A percentile compares a stretch with the other conserved stretches of the same genome.
Conservation (phyloP, 2,113 vertebrate species). For the Jacana jacana region DNA sequence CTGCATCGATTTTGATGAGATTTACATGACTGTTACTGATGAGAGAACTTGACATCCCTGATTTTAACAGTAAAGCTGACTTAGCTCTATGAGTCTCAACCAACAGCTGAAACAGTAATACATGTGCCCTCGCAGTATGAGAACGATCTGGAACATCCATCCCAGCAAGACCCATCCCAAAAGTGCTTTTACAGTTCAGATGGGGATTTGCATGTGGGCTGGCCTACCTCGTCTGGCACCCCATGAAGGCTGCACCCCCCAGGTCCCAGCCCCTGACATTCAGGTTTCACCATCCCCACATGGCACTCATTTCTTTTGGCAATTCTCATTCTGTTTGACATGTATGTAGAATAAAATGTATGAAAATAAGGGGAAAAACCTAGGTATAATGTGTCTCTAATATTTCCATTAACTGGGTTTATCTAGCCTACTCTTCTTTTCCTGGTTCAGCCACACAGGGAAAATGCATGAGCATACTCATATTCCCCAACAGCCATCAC, state of each 20-base stretch:
- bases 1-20: neutral
- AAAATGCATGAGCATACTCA: neutral
- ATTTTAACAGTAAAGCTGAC: neutral
- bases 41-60: neutral
- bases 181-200: neutral
- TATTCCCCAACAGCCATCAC: neutral
- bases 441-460: neutral
- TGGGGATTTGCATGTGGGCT: neutral
- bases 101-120: neutral
- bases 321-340: neutral
- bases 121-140: neutral
- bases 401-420: neutral
- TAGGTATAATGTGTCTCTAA: neutral
- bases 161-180: neutral
- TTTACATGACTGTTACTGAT: neutral
- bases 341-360: neutral
- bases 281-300: neutral
- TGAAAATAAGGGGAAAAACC: slow-evolving; percentile 26
- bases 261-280: neutral
- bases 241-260: neutral
- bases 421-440: neutral
- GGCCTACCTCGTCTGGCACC: neutral
- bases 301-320: neutral
- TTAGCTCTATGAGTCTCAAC: neutral
- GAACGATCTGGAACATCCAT: neutral